Conservation (phyloP, 2,888 invertebrate genomes). For the Ashinkailepas kermadecensis region DNA sequence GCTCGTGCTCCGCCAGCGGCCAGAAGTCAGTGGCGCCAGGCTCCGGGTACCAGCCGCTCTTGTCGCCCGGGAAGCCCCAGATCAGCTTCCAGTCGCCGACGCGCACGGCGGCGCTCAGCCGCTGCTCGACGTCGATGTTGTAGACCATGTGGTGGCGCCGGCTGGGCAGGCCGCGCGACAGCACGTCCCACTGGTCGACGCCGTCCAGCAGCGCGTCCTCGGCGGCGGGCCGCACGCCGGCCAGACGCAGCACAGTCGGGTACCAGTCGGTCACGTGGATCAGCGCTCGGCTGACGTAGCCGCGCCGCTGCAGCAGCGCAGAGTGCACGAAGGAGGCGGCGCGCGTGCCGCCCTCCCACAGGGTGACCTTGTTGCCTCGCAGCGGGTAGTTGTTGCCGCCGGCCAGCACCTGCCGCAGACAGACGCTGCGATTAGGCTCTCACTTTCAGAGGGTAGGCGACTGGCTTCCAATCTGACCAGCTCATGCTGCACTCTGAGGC, state of each 20-base stretch:
- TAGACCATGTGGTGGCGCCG: slow-evolving; percentile 29
- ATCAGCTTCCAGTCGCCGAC: slow-evolving; percentile 25
- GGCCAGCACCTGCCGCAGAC: slow-evolving; percentile 23
- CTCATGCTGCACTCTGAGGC: too few relatives aligned
- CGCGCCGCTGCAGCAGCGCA: slow-evolving; percentile 50
- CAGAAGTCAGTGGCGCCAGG: not conserved
- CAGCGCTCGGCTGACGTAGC: slow-evolving; percentile 25
- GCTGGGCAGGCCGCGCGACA: slow-evolving; percentile 40
- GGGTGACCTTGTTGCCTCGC: slow-evolving; percentile 66
- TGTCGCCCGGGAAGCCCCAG: slow-evolving; percentile 7
- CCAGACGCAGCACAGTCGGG: slow-evolving; percentile 28
- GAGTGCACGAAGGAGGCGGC: slow-evolving; percentile 74
- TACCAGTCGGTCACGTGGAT: slow-evolving; percentile 31
- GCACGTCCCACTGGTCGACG: slow-evolving; percentile 61
- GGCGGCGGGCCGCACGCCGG: slow-evolving; percentile 27
- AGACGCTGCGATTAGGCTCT: too few relatives aligned
- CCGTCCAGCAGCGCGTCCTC: slow-evolving; percentile 56
- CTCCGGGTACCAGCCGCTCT: slow-evolving; percentile 16
- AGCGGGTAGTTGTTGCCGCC: slow-evolving; percentile 35
- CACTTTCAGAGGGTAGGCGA: too few relatives aligned
- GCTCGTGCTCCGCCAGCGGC: not conserved
- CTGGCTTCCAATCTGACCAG: too few relatives aligned
- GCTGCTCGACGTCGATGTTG: slow-evolving; percentile 28
- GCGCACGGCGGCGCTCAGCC: slow-evolving; percentile 25
- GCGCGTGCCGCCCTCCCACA: slow-evolving; percentile 89